Evolutionary conservation across 2,113 vertebrate genomes (phyloP), one percentile per base, ranked within the genome.

Genomic region (Lophius piscatorius): DNA sequence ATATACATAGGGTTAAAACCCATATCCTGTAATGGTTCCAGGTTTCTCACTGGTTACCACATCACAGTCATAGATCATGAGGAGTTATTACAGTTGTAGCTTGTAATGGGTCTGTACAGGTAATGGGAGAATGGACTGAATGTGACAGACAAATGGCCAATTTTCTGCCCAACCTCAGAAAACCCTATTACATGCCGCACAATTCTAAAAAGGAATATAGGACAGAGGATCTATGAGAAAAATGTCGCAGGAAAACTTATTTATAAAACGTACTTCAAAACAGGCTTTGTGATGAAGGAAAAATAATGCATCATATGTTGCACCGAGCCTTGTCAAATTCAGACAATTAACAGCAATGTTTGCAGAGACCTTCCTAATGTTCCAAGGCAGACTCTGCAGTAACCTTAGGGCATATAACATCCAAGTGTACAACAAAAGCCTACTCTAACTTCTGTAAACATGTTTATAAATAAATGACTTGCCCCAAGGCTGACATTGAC

Each of bases 71-170:
- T 79, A 63, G 40, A 77, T 82, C 74, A 79, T 16, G 3, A 69
- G 59, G 52, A 66, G 55, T 76, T 70, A 62, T 72, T 74, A 68
- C 21, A 57, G 54, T 35, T 68, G 23, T 23, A 46, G 63, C 48
- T 75, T 74, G 50, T 71, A 78, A 81, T 76, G 63, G 77, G 18
- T 64, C 44, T 58, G 70, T 75, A 62, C 69, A 78, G 74, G 76
- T 81, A 80, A 88, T 81, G 55, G 63, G 23, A 52, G 64, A 80
- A 67, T 46, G 44, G 74, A 24, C 24, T 9, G 29, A 73, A 69
- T 77, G 60, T 78, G 70, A 76, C 74, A 63, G 59, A 80, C 67
- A 74, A 78, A 86, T 80, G 59, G 78, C 24, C 78, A 77, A 51
- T 86, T 88, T 82, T 78, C 41, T 66, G 21, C 9, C 18, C 46